A percentile compares a stretch with the other conserved stretches of the same genome.
phyloP scores from a whole-genome alignment of 2,888 invertebrate genomes.

The Metopia argyrocephala region DNA sequence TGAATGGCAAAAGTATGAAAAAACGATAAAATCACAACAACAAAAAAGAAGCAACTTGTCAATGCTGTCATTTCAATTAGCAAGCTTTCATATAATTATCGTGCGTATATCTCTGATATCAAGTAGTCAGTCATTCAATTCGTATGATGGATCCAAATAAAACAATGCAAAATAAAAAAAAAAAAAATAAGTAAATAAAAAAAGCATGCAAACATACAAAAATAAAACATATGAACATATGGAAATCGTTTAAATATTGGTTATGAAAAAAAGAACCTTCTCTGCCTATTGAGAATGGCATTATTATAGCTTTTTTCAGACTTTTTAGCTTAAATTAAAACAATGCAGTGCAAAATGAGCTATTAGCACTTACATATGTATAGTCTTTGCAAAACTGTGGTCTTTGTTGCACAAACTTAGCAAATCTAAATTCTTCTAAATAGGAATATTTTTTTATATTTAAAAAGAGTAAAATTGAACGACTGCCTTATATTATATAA shows the following conservation, averaged over 20 bases:
- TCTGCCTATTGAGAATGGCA: too few species aligned
- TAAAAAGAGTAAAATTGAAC: too few species aligned
- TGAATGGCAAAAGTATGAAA: conserved; percentile 18
- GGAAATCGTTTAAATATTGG: conserved; percentile 27
- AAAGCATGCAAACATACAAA: neutral
- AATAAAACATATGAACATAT: conserved; percentile 29
- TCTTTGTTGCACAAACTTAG: too few species aligned
- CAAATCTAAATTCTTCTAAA: too few species aligned
- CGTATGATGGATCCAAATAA: conserved; percentile 37
- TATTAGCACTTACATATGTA: too few species aligned
- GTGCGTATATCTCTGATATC: conserved; percentile 45
- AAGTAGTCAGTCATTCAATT: conserved; percentile 57
- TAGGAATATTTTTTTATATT: too few species aligned
- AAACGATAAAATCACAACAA: neutral
- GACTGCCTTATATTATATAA: too few species aligned
- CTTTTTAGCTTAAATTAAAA: too few species aligned
- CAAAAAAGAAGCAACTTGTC: conserved; percentile 49
- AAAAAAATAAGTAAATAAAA: neutral
- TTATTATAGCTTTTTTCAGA: too few species aligned
- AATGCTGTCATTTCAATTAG: conserved; percentile 64
- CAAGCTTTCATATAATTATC: conserved; percentile 59
- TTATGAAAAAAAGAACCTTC: neutral
- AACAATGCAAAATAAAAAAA: neutral
- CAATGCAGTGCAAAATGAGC: too few species aligned
- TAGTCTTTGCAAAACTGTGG: too few species aligned